Base-by-base conservation (phyloP, 1,140 invertebrate species). In the Pentalonia nigronervosa region DNA sequence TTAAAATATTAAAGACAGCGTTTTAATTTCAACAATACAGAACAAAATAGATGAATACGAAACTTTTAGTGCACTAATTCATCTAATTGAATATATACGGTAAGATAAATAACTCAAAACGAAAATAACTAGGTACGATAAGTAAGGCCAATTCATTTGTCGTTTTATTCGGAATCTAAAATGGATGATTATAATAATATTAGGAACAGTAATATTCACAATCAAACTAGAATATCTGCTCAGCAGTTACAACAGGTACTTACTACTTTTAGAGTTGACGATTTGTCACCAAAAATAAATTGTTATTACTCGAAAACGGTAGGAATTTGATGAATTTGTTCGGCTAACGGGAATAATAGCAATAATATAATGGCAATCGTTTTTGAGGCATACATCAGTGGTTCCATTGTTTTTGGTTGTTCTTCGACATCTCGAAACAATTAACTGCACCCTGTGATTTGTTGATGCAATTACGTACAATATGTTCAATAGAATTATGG, bases 371-470 rank as follows among this genome's bases (percentile, higher is more conserved):
- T 23, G 76, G 36, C 23, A 20, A 87, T 87, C 45, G 84, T 47
- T 87, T 86, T 87, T 30, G 11, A 17, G 17, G 17, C 30, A 48
- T 45, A 87, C 45, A 47, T 87, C 84, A 48, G 17, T 87, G 14
- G 45, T 87, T 87, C 41, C 30, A 87, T 87, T 87, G 84, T 87
- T 87, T 84, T 84, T 84, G 41, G 30, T 30, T 47, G 45, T 25
- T 88, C 86, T n/a, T 50, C 30, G 86, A 88, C 86, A 20, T 88
- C 2, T 4, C 14, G 4, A 9, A 47, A 21, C 86, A 88, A 88
- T 88, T 88, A 88, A 50, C n/a, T 50, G 36, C 48, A 50, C n/a
- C 21, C 30, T 50, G 86, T 88, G 86, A 88, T 88, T 88, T 88
- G n/a, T 88, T 88, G 47, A n/a, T 20, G 30, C n/a, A 88, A 30